Conservation (phyloP, 2,888 invertebrate genomes). For the Drosophila eohydei region DNA sequence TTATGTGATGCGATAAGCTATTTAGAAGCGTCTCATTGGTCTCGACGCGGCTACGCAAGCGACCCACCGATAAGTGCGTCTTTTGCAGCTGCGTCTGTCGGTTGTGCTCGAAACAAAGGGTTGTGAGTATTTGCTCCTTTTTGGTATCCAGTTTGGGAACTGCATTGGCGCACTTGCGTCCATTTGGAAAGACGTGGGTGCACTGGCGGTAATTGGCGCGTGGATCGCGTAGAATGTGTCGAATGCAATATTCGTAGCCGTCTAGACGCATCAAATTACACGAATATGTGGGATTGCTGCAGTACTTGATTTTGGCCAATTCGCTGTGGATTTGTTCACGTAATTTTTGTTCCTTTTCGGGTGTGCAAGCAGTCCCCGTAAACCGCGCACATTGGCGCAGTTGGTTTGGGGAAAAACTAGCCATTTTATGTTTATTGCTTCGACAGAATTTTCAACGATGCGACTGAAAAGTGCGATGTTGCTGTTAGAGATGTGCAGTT, state of each 20-base stretch:
- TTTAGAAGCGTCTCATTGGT: conserved; percentile 89
- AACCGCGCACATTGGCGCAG: conserved; percentile 67
- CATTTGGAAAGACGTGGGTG: conserved; percentile 88
- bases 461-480: conserved; percentile 28
- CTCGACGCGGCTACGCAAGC: conserved; percentile 87
- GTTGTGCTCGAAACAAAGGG: conserved; percentile 90
- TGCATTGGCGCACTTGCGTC: conserved; percentile 91
- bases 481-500: conserved; percentile 22
- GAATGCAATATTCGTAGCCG: conserved; percentile 91
- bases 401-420: conserved; percentile 71
- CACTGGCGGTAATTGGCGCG: conserved; percentile 94
- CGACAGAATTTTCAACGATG: conserved; percentile 29
- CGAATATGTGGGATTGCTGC: conserved; percentile 88
- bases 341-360: conserved; percentile 81
- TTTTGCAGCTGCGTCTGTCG: conserved; percentile 88
- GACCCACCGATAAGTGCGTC: conserved; percentile 87
- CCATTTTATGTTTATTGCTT: conserved; percentile 36
- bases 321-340: conserved; percentile 87
- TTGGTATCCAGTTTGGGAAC: conserved; percentile 90
- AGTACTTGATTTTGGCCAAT: conserved; percentile 87
- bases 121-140: conserved; percentile 87
- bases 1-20: conserved; percentile 88
- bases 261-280: conserved; percentile 89
- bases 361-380: conserved; percentile 58
- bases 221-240: conserved; percentile 94